Evolutionary conservation across 2,888 invertebrate genomes (phyloP).

Genomic region (Caenorhabditis angaria): DNA sequence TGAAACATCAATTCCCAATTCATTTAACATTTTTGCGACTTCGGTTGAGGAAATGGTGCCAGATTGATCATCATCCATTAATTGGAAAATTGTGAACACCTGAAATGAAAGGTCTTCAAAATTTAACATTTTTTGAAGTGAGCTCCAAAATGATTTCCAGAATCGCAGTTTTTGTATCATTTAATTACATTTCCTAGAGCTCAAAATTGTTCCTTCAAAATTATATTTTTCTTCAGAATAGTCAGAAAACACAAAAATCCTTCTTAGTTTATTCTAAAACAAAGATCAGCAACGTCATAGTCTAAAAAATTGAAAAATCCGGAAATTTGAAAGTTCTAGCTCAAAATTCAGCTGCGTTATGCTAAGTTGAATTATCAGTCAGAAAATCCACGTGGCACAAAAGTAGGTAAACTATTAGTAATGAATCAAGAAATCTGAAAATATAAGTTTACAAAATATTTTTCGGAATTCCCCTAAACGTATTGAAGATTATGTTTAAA

Average conservation of each 20-base stretch:
- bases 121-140: conserved; percentile 3
- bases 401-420: too few relatives aligned
- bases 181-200: not conserved
- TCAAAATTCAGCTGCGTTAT: not conserved
- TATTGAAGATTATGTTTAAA: not conserved
- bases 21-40: conserved; percentile 60
- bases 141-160: not conserved
- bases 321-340: not conserved
- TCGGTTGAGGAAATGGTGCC: conserved; percentile 59
- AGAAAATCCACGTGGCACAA: too few relatives aligned
- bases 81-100: conserved; percentile 59
- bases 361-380: too few relatives aligned
- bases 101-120: conserved; percentile 6
- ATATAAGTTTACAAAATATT: too few relatives aligned
- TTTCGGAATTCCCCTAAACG: not conserved
- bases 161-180: not conserved
- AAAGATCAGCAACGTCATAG: too few relatives aligned
- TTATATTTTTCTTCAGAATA: not conserved
- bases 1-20: conserved; percentile 59
- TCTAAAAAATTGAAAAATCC: too few relatives aligned
- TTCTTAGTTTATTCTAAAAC: too few relatives aligned
- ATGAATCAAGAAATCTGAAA: too few relatives aligned
- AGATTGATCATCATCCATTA: conserved; percentile 61
- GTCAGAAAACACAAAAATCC: too few relatives aligned
- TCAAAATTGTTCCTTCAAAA: not conserved